phyloP scores from a whole-genome alignment of 2,113 vertebrate species.

The Cavia aperea region DNA sequence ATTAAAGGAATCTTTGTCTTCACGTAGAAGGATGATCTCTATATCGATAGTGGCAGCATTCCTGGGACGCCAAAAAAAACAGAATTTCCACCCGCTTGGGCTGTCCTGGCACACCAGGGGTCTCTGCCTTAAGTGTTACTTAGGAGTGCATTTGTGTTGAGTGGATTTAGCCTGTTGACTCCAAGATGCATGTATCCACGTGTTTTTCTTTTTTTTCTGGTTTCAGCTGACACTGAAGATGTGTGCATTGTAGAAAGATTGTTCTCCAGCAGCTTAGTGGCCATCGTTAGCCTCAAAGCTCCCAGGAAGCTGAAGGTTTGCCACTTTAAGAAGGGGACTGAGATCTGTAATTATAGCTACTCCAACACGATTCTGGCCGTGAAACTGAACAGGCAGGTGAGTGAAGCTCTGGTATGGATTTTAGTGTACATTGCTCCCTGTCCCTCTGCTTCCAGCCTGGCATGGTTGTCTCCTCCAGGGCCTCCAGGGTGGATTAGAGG shows the following conservation, averaged over 20 bases:
- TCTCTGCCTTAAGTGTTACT: too few species aligned
- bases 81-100: not conserved
- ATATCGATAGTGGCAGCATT: not conserved
- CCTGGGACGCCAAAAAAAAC: not conserved
- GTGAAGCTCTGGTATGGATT: not conserved
- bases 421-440: not conserved
- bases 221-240: slow-evolving; percentile 93
- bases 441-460: not conserved
- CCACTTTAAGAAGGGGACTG: slow-evolving; percentile 99
- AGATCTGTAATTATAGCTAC: slow-evolving; percentile 99
- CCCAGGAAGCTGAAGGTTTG: slow-evolving; percentile 99
- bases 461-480: not conserved
- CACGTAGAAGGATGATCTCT: not conserved
- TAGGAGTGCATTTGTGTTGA: not conserved
- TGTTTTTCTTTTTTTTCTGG: not conserved
- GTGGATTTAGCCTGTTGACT: accelerated
- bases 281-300: slow-evolving; percentile 98
- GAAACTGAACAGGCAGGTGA: slow-evolving; percentile 96
- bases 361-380: slow-evolving; percentile 98
- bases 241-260: slow-evolving; percentile 97
- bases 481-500: not conserved
- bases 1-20: not conserved
- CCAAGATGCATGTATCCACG: not conserved
- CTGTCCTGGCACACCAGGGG: accelerated
- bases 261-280: slow-evolving; percentile 97